Evolutionary conservation across 2,888 invertebrate species (phyloP).

Genomic region (Chrysomela aeneicollis): DNA sequence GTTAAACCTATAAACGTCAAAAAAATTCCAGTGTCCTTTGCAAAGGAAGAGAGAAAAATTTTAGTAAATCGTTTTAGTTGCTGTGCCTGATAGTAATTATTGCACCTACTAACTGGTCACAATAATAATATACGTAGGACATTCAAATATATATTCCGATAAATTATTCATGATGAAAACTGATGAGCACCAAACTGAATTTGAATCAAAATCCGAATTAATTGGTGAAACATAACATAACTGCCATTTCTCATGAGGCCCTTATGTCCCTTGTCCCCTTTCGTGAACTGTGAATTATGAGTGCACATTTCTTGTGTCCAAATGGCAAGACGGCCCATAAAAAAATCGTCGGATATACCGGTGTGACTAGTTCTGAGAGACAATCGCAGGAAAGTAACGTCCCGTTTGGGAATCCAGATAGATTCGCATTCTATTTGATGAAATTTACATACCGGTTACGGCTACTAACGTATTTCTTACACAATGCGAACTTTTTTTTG

Average conservation of each 20-base stretch:
- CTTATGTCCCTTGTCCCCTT: constrained; percentile 30
- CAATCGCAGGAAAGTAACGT: constrained; percentile 40
- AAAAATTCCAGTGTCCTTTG: too few species aligned
- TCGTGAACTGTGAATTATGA: constrained; percentile 33
- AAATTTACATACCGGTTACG: constrained; percentile 40
- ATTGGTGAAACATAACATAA: constrained; percentile 34
- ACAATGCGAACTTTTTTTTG: constrained; percentile 42
- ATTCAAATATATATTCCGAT: too few species aligned
- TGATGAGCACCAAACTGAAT: not conserved
- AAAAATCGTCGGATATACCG: constrained; percentile 43
- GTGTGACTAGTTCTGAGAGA: constrained; percentile 46
- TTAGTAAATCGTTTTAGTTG: too few species aligned
- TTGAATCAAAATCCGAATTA: constrained; percentile 28
- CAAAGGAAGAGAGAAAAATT: too few species aligned
- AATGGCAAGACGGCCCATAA: constrained; percentile 44
- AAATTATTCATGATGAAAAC: not conserved
- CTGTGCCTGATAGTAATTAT: too few species aligned
- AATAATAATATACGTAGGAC: too few species aligned
- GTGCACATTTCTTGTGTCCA: constrained; percentile 45
- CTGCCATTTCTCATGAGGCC: constrained; percentile 33
- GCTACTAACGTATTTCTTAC: constrained; percentile 38
- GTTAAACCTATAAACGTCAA: too few species aligned
- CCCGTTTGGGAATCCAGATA: constrained; percentile 42
- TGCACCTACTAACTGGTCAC: too few species aligned
- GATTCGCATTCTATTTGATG: constrained; percentile 38